Evolutionary conservation across 2,797 vertebrate species (phyloP).

Genomic region (Ctenopoma multispine): DNA sequence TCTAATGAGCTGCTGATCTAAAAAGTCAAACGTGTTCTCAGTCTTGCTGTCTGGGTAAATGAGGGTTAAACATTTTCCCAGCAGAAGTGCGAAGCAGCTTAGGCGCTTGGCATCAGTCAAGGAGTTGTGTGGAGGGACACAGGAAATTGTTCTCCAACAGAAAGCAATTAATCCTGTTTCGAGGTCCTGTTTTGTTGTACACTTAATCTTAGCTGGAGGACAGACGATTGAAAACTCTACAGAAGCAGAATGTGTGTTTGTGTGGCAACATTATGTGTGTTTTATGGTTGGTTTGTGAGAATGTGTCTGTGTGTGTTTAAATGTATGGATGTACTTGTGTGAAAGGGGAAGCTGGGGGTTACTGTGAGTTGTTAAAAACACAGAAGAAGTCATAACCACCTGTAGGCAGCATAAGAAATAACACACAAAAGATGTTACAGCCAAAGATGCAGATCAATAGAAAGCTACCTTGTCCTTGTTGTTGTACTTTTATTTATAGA

Average conservation of each 20-base stretch:
- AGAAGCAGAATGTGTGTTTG: slow-evolving; percentile 20
- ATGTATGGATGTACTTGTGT: not conserved
- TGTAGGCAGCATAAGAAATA: not conserved
- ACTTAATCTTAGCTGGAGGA: slow-evolving; percentile 67
- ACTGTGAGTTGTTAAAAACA: not conserved
- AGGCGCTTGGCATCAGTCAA: slow-evolving; percentile 41
- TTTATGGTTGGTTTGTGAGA: slow-evolving; percentile 10
- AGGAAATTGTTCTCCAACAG: slow-evolving; percentile 67
- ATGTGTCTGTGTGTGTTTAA: not conserved
- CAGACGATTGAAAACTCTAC: slow-evolving; percentile 60
- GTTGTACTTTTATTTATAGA: not conserved
- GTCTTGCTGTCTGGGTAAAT: not conserved
- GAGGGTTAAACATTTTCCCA: slow-evolving; percentile 37
- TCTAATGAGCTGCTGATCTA: not conserved
- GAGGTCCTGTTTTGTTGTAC: slow-evolving; percentile 59
- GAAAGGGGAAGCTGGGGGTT: not conserved
- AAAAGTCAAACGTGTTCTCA: not conserved
- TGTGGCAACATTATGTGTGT: slow-evolving; percentile 20
- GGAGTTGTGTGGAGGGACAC: slow-evolving; percentile 50
- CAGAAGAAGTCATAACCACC: not conserved
- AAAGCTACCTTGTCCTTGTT: too few species aligned
- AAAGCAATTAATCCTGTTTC: slow-evolving; percentile 70
- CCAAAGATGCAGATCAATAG: not conserved
- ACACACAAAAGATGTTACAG: not conserved
- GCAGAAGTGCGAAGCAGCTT: slow-evolving; percentile 40